phyloP scores from a whole-genome alignment of 1,140 invertebrate species.

The Drosophila grimshawi region DNA sequence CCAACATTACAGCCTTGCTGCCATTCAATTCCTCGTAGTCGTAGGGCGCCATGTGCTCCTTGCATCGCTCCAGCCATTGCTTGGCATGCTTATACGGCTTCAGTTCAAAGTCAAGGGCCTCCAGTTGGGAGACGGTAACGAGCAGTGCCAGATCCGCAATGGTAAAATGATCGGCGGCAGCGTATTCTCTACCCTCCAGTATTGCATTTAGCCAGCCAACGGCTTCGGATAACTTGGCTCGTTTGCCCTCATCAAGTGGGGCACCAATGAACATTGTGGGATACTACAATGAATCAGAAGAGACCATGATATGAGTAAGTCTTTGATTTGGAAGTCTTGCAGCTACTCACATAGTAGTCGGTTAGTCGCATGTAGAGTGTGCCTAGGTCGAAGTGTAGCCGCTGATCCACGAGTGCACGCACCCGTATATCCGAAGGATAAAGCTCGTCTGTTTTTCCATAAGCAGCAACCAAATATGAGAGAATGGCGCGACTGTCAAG shows the following conservation, averaged over 20 bases:
- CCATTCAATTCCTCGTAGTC: constrained; percentile 84
- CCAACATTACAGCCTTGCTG: constrained; percentile 74
- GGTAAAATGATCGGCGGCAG: constrained; percentile 85
- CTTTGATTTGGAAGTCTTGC: too few relatives aligned
- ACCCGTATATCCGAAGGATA: constrained; percentile 89
- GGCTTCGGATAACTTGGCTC: constrained; percentile 84
- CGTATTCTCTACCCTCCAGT: constrained; percentile 70
- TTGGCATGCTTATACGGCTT: constrained; percentile 62
- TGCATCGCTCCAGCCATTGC: constrained; percentile 74
- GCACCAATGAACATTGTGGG: constrained; percentile 84
- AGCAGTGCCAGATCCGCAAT: constrained; percentile 86
- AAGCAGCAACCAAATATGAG: constrained; percentile 89
- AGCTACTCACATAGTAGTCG: constrained; percentile 85
- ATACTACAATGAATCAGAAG: constrained; percentile 74
- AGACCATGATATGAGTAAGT: too few relatives aligned
- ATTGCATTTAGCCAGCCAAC: constrained; percentile 76
- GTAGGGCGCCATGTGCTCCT: constrained; percentile 73
- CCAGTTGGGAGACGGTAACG: constrained; percentile 83
- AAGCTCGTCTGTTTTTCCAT: constrained; percentile 87
- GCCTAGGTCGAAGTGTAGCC: constrained; percentile 90
- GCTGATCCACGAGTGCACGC: constrained; percentile 89
- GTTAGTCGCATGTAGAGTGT: constrained; percentile 87
- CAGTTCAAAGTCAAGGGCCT: constrained; percentile 77
- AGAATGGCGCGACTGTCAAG: constrained; percentile 88
- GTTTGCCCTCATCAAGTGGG: constrained; percentile 84